Evolutionary conservation across 2,113 vertebrate species (phyloP), one percentile per base, ranked within the genome.

Genomic region (Lonchura striata): DNA sequence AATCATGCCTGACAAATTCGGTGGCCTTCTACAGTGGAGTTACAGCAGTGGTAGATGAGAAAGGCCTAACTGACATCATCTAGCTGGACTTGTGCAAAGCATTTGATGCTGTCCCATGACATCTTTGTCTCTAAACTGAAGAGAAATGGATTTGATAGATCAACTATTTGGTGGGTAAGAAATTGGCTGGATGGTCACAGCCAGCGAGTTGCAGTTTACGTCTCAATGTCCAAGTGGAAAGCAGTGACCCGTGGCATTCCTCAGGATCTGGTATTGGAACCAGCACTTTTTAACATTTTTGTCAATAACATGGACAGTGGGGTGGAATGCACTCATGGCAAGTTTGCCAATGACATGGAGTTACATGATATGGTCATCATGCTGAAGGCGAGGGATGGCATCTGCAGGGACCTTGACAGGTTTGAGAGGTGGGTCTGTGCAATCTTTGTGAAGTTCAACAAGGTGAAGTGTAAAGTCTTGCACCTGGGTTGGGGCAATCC

Each of bases 241-340:
- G 11, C 24, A 53, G 46, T 21, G 46, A 53, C 19, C 9, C 1
- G 2, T 53, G 46, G 19, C 37, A 44, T 65, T 57, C 44, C 15
- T 81, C 19, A 33, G 39, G 37, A 19, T 5, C 1, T 52, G 44
- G 13, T 33, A 9, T 14, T 39, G 22, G 52, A 49, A 44, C 12
- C 31, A 50, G 27, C 5, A 28, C 44, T 31, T 88, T 57, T 44
- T 20, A 44, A 37, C 3, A 0, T 33, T 44, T 72, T 65, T 44
- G 50, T 50, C 3, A 4, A 18, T 52, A 33, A 6, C 59, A 19
- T 19, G 31, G 35, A 57, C 31, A 33, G 21, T 57, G 42, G 9
- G 42, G 35, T 72, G 0, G 1, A 72, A 54, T 31, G 28, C 50
- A 23, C 25, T 31, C 18, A 7, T 0, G 0, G 11, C 37, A 50